Evolutionary conservation across 2,797 vertebrate species (phyloP).

Genomic region (Ibycter americanus): DNA sequence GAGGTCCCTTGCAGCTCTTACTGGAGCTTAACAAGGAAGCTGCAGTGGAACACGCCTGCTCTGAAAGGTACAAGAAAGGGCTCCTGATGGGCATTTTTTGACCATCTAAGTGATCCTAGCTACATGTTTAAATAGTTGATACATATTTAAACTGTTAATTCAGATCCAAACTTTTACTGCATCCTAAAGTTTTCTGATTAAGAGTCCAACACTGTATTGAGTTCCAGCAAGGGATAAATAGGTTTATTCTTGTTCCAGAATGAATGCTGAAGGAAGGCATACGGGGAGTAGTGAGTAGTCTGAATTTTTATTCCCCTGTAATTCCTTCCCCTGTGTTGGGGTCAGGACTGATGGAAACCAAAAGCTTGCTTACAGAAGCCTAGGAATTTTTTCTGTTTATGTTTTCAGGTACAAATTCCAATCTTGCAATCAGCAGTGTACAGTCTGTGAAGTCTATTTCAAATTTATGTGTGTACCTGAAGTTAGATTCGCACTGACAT

Average conservation of each 20-base stretch:
- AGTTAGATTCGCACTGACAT: background rate
- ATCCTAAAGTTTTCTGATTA: background rate
- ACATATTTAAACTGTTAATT: background rate
- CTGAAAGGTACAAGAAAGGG: background rate
- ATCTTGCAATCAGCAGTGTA: background rate
- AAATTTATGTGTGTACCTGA: background rate
- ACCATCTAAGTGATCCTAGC: background rate
- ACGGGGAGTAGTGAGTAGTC: background rate
- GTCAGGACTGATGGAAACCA: background rate
- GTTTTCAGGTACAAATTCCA: background rate
- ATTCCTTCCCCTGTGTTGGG: background rate
- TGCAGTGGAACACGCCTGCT: background rate
- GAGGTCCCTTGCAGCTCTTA: background rate
- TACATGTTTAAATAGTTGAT: background rate
- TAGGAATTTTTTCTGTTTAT: background rate
- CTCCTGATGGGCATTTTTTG: background rate
- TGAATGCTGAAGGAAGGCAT: background rate
- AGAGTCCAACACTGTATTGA: background rate
- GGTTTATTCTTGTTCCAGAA: background rate
- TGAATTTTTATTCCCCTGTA: background rate
- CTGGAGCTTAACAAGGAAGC: background rate
- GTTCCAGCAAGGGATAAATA: background rate
- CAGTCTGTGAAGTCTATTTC: background rate
- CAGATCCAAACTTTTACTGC: background rate
- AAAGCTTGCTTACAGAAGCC: background rate